phyloP scores from a whole-genome alignment of 2,113 vertebrate genomes.

The Zapornia atra region DNA sequence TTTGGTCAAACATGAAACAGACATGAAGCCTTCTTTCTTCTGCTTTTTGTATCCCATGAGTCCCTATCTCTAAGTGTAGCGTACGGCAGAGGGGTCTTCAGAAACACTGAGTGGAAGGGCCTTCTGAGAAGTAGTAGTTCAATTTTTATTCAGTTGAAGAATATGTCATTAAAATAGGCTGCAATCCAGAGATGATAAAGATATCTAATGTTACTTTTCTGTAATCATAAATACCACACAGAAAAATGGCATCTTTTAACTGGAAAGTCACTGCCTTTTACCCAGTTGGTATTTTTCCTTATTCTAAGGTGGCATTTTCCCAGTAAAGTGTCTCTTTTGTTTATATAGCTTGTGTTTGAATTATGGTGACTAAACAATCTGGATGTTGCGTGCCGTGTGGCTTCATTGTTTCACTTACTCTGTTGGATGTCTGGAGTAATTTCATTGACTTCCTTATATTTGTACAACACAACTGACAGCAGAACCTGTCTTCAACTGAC shows the following conservation, averaged over 20 bases:
- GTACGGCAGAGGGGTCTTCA: accelerated
- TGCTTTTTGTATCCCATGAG: accelerated
- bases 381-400: neutral
- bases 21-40: neutral
- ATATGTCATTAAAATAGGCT: neutral
- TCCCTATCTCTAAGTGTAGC: neutral
- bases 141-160: neutral
- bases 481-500: neutral
- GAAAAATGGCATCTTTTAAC: neutral
- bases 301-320: neutral
- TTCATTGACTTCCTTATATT: neutral
- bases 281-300: neutral
- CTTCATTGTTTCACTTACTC: neutral
- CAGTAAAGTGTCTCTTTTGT: neutral
- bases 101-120: neutral
- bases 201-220: neutral
- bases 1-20: neutral
- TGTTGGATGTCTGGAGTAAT: neutral
- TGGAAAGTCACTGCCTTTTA: neutral
- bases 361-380: neutral
- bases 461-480: neutral
- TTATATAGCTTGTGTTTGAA: neutral
- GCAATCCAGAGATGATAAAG: neutral
- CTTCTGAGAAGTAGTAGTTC: neutral
- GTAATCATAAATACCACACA: neutral